Percentiles rank a stretch among this genome's conserved stretches.
These are phyloP conservation scores for Bursaphelenchus okinawaensis DNA, from an alignment of 2,888 invertebrate genomes.

Conservation along the genomic window DNA sequence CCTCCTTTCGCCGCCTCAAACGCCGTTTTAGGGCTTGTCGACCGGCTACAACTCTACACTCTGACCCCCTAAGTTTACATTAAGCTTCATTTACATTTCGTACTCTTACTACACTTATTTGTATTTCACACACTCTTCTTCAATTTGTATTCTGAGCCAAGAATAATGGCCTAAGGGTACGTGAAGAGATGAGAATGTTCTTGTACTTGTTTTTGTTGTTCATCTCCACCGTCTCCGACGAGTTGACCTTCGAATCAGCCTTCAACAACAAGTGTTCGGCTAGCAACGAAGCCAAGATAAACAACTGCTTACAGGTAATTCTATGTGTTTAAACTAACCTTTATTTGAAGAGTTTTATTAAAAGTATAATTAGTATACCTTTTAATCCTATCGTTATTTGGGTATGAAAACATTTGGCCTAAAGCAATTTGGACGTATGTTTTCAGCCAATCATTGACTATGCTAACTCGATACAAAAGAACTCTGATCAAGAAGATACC, in stretches of 20 bases:
- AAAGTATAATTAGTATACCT: too few relatives aligned
- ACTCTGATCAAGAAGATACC: slow-evolving; percentile 24
- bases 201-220: not conserved
- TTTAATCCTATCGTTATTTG: too few relatives aligned
- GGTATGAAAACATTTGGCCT: too few relatives aligned
- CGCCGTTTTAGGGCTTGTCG: not conserved
- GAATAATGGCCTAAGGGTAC: not conserved
- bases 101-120: too few relatives aligned
- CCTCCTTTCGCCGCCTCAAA: not conserved
- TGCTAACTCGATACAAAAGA: slow-evolving; percentile 46
- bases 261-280: not conserved
- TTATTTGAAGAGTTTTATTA: too few relatives aligned
- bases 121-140: too few relatives aligned
- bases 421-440: not conserved
- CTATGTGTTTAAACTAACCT: too few relatives aligned
- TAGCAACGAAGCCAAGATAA: not conserved
- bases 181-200: not conserved
- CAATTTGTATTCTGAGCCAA: not conserved
- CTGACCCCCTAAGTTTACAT: not conserved
- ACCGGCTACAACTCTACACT: not conserved
- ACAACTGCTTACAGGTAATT: slow-evolving; percentile 7
- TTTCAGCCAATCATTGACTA: slow-evolving; percentile 51
- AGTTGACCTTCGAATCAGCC: not conserved
- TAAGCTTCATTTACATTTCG: too few relatives aligned
- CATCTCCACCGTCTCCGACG: not conserved